phyloP scores from a whole-genome alignment of 2,797 vertebrate species.

The Pantherophis vulpinus region DNA sequence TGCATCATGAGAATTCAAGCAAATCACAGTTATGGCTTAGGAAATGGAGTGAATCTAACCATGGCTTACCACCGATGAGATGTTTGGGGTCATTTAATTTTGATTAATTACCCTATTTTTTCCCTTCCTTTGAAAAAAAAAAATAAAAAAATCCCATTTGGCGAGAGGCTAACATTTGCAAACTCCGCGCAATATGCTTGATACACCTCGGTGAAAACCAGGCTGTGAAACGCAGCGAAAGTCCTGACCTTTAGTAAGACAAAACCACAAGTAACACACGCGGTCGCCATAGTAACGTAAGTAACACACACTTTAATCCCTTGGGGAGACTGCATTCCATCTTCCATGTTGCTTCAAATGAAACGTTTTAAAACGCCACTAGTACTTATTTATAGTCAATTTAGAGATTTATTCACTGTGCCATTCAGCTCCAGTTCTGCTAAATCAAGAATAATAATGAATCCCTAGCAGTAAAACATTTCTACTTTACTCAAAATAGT shows the following conservation, averaged over 20 bases:
- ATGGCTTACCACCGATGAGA: background rate
- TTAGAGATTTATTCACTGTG: background rate
- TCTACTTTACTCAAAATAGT: background rate
- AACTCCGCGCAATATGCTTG: background rate
- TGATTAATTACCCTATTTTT: background rate
- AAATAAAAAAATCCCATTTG: background rate
- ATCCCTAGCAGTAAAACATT: background rate
- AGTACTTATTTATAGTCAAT: background rate
- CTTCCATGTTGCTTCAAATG: background rate
- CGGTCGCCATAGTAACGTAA: background rate
- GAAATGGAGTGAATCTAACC: background rate
- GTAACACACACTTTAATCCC: background rate
- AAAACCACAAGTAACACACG: background rate
- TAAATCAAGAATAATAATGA: background rate
- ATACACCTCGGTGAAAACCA: background rate
- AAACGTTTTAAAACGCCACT: background rate
- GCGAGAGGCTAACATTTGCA: background rate
- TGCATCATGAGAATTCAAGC: background rate
- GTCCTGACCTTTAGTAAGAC: background rate
- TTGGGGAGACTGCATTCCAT: background rate
- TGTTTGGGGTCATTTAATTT: background rate
- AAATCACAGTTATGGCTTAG: background rate
- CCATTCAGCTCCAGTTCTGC: background rate
- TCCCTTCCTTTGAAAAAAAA: background rate
- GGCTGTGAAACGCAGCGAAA: background rate